Conservation (phyloP, 1,140 invertebrate genomes). For the Ganaspis sp. region DNA sequence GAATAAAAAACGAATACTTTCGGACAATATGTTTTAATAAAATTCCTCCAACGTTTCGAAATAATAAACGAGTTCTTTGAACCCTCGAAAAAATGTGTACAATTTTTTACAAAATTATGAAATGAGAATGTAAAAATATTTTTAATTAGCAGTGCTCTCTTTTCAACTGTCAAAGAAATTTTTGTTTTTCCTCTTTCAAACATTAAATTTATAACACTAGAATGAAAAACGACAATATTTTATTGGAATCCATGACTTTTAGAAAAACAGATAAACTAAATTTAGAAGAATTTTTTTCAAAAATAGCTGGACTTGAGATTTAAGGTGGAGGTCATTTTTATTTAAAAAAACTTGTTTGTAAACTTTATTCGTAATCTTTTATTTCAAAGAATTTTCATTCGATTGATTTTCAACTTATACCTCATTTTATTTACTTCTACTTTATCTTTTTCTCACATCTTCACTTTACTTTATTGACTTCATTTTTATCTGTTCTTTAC, state of each 20-base stretch:
- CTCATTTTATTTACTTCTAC: not conserved
- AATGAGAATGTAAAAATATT: no score
- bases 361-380: not conserved
- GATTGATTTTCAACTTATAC: not conserved
- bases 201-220: not conserved
- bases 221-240: not conserved
- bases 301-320: not conserved
- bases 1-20: no score
- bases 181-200: no score
- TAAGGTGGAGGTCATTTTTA: conserved; percentile 4
- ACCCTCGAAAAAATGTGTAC: no score
- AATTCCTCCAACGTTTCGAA: no score
- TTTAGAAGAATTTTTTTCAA: not conserved
- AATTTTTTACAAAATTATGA: no score
- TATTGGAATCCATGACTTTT: not conserved
- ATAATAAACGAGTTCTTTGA: no score
- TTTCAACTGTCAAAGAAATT: no score
- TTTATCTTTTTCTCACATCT: not conserved
- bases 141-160: no score
- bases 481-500: no score
- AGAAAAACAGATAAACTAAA: not conserved
- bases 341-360: not conserved
- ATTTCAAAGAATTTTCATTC: not conserved
- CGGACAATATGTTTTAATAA: no score
- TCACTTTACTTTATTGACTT: no score